Conservation (phyloP, 2,888 invertebrate genomes). For the Zygothrica quintamaculata region DNA sequence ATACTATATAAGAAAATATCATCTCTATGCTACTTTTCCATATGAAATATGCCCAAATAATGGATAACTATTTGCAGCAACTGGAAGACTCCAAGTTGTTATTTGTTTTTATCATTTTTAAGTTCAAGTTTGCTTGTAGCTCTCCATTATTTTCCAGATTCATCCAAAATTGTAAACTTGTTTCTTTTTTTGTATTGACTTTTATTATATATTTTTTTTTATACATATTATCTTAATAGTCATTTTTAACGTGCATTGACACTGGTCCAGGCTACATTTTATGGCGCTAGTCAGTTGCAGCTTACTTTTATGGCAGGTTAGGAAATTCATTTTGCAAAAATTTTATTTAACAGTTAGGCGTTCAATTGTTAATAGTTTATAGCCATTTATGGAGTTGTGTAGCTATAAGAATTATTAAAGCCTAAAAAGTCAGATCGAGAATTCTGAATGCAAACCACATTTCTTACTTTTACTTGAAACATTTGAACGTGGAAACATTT, state of each 20-base stretch:
- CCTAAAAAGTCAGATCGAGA: slow-evolving; percentile 59
- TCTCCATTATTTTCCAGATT: slow-evolving; percentile 46
- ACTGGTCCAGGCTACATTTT: slow-evolving; percentile 26
- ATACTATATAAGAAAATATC: slow-evolving; percentile 12
- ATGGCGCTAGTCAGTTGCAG: slow-evolving; percentile 41
- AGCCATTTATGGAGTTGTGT: slow-evolving; percentile 48
- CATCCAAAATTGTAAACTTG: slow-evolving; percentile 67
- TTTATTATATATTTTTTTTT: background rate
- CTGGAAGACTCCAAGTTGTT: slow-evolving; percentile 46
- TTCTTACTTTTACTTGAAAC: slow-evolving; percentile 64
- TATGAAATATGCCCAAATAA: slow-evolving; percentile 28
- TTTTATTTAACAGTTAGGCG: slow-evolving; percentile 18
- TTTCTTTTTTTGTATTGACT: slow-evolving; percentile 22
- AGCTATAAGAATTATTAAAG: slow-evolving; percentile 62
- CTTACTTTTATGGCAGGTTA: slow-evolving; percentile 56
- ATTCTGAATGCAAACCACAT: slow-evolving; percentile 24
- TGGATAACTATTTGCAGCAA: slow-evolving; percentile 40
- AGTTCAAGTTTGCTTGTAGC: slow-evolving; percentile 23
- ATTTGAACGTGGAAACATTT: too few species aligned
- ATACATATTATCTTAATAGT: background rate
- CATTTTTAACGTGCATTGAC: slow-evolving; percentile 44
- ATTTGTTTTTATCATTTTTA: slow-evolving; percentile 18
- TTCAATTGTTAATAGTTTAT: slow-evolving; percentile 19
- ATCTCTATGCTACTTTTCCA: slow-evolving; percentile 32
- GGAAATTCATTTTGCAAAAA: slow-evolving; percentile 56